Base-by-base conservation (phyloP, 2,888 invertebrate genomes). In the Brachyopa scutellaris region DNA sequence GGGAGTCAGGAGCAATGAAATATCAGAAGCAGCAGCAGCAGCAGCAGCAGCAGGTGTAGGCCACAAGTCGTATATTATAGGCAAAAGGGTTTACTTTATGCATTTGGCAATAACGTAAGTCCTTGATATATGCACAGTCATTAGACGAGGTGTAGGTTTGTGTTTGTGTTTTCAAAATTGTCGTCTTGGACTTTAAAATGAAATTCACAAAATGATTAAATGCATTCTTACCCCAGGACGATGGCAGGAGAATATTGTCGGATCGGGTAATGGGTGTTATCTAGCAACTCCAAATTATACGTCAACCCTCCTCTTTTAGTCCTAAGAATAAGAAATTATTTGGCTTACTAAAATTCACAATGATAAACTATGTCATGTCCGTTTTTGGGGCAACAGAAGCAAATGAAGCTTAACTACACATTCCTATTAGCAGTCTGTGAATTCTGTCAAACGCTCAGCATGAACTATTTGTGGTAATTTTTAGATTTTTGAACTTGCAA, bases 61-160 rank as follows among this genome's bases (percentile, higher is more conserved):
- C 38, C 55, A 38, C 26, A 40, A 57, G 57, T 51, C 57, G 66
- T 74, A 74, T 57, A 66, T 74, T 74, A 66, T 38, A 38, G 38
- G 40, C 49, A 57, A 74, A 73, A 64, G 66, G 62, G 57, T 66
- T 66, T 57, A 66, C 57, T 66, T 59, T 59, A 74, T 74, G 66
- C 74, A 74, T 64, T 74, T 74, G 49, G 62, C 55, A 64, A 74
- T 59, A 74, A 49, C 66, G 33, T 74, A 74, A 64, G 74, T 66
- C 57, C 29, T 57, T 66, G 57, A 74, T 74, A 74, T 74, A 74
- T 66, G 59, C 31, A 21, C 57, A 49, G 72, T 42, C 62, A 73
- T 73, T 73, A 62, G 36, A 17, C 45, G 45, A 40, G 13, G 49
- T 15, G 23, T 70, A 21, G n/a, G 70, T 69, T 45, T 49, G 26